A percentile compares a stretch with the other conserved stretches of the same genome.
phyloP scores from a whole-genome alignment of 2,113 vertebrate genomes.

The Aythya baeri region DNA sequence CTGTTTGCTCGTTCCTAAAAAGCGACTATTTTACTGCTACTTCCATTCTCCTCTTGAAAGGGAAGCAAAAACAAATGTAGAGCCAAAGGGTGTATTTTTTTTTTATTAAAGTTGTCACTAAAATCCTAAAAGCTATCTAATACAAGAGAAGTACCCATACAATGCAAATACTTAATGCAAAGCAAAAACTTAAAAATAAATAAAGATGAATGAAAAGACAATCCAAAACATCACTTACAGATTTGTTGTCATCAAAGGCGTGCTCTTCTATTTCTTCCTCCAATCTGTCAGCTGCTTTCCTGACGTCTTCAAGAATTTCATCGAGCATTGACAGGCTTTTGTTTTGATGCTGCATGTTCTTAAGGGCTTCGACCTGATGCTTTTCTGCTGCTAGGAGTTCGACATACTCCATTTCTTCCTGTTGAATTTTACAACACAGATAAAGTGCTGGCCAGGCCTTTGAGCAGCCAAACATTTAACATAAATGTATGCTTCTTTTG shows the following conservation, averaged over 20 bases:
- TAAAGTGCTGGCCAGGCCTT: not conserved
- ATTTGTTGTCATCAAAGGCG: conserved; percentile 95
- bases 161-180: not conserved
- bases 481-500: not conserved
- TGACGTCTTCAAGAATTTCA: conserved; percentile 94
- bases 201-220: not conserved
- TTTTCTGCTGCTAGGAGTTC: conserved; percentile 96
- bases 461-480: not conserved
- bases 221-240: conserved; percentile 73
- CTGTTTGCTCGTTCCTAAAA: not conserved
- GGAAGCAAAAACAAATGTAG: not conserved
- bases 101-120: not conserved
- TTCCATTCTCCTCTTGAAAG: not conserved
- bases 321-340: conserved; percentile 93
- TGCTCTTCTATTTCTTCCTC: conserved; percentile 97
- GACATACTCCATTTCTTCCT: conserved; percentile 96
- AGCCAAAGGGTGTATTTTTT: not conserved
- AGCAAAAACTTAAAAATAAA: not conserved
- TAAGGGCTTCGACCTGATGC: conserved; percentile 91
- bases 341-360: conserved; percentile 88
- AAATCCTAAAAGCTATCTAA: not conserved
- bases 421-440: conserved; percentile 7
- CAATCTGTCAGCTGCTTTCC: conserved; percentile 91
- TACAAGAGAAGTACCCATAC: not conserved
- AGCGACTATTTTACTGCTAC: not conserved